Conservation (phyloP, 2,797 vertebrate genomes). For the Acipenser transmontanus region DNA sequence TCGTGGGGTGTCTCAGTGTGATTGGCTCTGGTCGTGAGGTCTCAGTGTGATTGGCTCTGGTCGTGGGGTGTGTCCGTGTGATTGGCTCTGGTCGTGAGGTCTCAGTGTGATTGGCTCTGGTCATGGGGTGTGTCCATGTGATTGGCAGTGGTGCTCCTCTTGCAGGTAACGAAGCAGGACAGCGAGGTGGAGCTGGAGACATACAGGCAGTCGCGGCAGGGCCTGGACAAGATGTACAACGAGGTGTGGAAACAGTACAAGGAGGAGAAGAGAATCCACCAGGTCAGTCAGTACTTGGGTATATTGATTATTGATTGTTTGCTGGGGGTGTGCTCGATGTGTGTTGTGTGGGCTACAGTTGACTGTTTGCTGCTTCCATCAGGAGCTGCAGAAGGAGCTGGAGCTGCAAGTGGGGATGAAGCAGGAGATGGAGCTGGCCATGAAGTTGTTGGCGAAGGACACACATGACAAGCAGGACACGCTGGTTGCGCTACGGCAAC, state of each 20-base stretch:
- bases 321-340: conserved; percentile 13
- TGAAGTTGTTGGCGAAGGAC: conserved; percentile 95
- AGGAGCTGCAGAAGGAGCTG: conserved; percentile 91
- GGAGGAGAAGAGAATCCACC: conserved; percentile 82
- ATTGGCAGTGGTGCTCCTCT: not conserved
- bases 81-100: too few species aligned
- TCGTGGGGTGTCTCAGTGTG: too few species aligned
- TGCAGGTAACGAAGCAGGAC: conserved; percentile 84
- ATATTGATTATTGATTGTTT: not conserved
- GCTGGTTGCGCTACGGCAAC: conserved; percentile 78
- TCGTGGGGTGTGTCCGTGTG: too few species aligned
- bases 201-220: conserved; percentile 88
- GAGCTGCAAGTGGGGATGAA: conserved; percentile 89
- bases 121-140: too few species aligned
- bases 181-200: conserved; percentile 92
- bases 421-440: conserved; percentile 95
- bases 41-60: too few species aligned
- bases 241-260: conserved; percentile 92
- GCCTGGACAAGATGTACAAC: conserved; percentile 95
- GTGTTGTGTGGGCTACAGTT: not conserved
- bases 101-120: too few species aligned
- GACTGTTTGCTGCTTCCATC: conserved; percentile 10
- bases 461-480: conserved; percentile 94
- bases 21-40: too few species aligned
- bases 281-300: conserved; percentile 55